A percentile compares a stretch with the other conserved stretches of the same genome.
phyloP scores from a whole-genome alignment of 2,888 invertebrate species.

The Branchellion lobata region DNA sequence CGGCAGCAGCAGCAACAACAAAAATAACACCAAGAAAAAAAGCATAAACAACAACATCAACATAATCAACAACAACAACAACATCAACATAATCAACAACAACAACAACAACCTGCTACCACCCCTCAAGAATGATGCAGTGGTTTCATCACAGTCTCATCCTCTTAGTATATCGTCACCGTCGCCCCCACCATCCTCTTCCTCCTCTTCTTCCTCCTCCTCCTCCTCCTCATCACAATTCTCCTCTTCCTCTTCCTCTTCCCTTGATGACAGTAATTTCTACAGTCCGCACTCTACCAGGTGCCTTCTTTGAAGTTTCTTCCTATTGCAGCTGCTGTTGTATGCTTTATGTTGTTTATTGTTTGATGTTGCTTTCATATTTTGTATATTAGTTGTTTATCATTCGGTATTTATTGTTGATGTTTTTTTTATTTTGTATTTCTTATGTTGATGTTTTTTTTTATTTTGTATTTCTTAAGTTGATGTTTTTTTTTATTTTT shows the following conservation, averaged over 20 bases:
- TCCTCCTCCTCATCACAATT: background rate
- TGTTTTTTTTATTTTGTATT: no score
- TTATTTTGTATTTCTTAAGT: no score
- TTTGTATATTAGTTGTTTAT: no score
- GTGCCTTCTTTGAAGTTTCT: no score
- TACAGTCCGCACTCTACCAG: constrained; percentile 33
- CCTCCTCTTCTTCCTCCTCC: background rate
- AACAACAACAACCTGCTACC: background rate
- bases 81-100: background rate
- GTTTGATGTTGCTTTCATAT: no score
- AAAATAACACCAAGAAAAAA: background rate
- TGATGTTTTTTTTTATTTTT: no score
- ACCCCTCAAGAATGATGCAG: background rate
- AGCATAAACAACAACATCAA: background rate
- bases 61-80: background rate
- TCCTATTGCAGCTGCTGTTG: no score
- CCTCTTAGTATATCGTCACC: background rate
- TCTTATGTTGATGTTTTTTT: no score
- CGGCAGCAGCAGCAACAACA: background rate
- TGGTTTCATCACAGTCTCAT: background rate
- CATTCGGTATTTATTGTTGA: no score
- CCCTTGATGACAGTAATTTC: constrained; percentile 34
- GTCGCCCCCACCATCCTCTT: background rate
- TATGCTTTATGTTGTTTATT: no score
- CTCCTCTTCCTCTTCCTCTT: background rate